These are phyloP conservation scores for Cichlasoma orientale DNA, from an alignment of 2,797 vertebrate species.

Conservation along the genomic window DNA sequence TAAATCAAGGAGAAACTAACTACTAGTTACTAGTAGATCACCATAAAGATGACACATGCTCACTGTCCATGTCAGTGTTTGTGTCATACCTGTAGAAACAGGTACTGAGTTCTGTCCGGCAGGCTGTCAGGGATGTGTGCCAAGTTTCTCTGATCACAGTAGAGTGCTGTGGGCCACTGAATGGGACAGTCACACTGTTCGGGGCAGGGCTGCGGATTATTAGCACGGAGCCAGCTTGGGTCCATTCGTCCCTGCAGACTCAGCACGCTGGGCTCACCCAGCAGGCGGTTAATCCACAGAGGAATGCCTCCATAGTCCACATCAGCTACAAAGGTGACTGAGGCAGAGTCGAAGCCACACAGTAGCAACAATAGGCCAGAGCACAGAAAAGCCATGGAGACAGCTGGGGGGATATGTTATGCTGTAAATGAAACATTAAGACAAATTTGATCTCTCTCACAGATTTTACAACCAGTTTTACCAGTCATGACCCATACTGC, in stretches of 20 bases:
- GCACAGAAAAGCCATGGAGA: constrained; percentile 50
- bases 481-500: background rate
- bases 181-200: constrained; percentile 80
- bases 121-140: constrained; percentile 58
- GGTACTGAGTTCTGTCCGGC: constrained; percentile 71
- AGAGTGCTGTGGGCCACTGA: constrained; percentile 81
- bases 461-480: background rate
- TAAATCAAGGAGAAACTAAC: background rate
- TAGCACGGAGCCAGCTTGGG: constrained; percentile 69
- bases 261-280: constrained; percentile 81
- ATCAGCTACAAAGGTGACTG: constrained; percentile 36
- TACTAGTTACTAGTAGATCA: background rate
- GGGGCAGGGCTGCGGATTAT: constrained; percentile 73
- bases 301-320: constrained; percentile 80
- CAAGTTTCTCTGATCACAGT: constrained; percentile 78
- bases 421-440: constrained; percentile 14
- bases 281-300: constrained; percentile 77
- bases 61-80: constrained; percentile 6
- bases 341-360: constrained; percentile 20
- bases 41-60: constrained; percentile 8
- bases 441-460: background rate
- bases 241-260: constrained; percentile 77
- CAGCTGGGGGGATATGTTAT: background rate
- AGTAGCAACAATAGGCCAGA: constrained; percentile 49
- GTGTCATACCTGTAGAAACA: constrained; percentile 79